Evolutionary conservation across 2,113 vertebrate species (phyloP), one percentile per base, ranked within the genome.

Genomic region (Rhinogobius similis): DNA sequence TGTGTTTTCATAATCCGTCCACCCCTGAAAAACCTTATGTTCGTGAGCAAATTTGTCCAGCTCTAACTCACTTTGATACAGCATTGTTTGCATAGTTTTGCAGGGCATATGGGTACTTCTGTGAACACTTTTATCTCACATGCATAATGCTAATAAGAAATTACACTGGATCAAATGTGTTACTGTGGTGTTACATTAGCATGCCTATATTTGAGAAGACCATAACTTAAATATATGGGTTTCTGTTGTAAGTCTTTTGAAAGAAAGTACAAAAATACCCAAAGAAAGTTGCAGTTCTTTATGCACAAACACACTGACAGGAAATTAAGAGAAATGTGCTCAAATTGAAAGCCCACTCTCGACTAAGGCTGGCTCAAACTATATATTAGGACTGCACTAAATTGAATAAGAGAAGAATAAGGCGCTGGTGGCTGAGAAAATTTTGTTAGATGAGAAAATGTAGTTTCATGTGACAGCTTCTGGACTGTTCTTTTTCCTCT

Each of bases 381-480:
- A 59, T 56, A 74, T 63, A 23, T 67, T 20, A 38, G 55, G 36
- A 24, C 65, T 5, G 20, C 46, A 73, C 68, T 68, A 62, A 71
- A 83, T 44, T 67, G 46, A 75, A 73, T 80, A 58, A 63, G 41
- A 73, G 67, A 75, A 56, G 74, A 65, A 71, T 73, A 67, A 73
- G 58, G 67, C 82, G 82, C 78, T 69, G 83, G 73, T 62, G 21
- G 23, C 39, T 27, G 76, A 75, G 68, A 64, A 84, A 78, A 75
- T 70, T 64, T n/a, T 63, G 62, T 63, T 63, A 63, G 36, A 63
- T 63, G 62, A 63, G 62, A 63, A 63, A 63, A 71, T 82, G 80
- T 74, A 63, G 68, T 74, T 76, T 65, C 52, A 82, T 66, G 36
- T 82, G 82, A 78, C 81, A 81, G 72, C 70, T 82, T 81, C 75